phyloP scores from a whole-genome alignment of 2,113 vertebrate species.

The human (Homo sapiens) region GRCh38 chr1:190454501-190455000 shows the following conservation, averaged over 20 bases:
- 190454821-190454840: constrained; percentile 96
- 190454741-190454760: constrained; percentile 99
- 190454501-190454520: constrained; percentile 64
- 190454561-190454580: constrained; percentile 61
- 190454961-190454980: constrained; percentile 73
- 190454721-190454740: constrained; percentile 99
- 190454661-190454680: constrained; percentile 99
- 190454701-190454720: constrained; percentile 97
- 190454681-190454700: constrained; percentile 97
- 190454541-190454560: constrained; percentile 49
- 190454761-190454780: constrained; percentile 94
- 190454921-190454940: constrained; percentile 90
- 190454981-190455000: constrained; percentile 69
- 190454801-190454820: constrained; percentile 97
- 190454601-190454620: constrained; percentile 49
- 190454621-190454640: constrained; percentile 66
- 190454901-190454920: constrained; percentile 92
- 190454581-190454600: constrained; percentile 67
- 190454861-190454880: constrained; percentile 91
- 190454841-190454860: constrained; percentile 97
- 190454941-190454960: constrained; percentile 86
- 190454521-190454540: not conserved
- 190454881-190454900: constrained; percentile 93
- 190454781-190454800: constrained; percentile 90
- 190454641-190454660: constrained; percentile 92